Percentiles rank a stretch among this genome's conserved stretches.
phyloP scores from a whole-genome alignment of 2,888 invertebrate species.

The Limnephilus marmoratus region DNA sequence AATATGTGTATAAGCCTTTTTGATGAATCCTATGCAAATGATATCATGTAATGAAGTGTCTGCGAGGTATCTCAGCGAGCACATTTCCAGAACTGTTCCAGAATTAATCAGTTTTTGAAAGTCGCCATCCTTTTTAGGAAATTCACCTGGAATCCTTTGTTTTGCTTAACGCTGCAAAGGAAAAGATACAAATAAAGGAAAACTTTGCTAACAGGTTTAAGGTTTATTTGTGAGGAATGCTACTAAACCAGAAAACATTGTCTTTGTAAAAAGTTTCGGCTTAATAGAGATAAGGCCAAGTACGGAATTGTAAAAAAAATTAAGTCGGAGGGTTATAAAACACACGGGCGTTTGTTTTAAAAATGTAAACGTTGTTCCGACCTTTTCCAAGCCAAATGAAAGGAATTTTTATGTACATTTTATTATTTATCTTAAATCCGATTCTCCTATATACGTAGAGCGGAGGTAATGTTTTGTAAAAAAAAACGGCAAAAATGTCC shows the following conservation, averaged over 20 bases:
- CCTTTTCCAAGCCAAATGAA: neutral
- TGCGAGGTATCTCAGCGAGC: neutral
- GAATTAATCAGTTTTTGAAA: neutral
- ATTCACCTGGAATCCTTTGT: neutral
- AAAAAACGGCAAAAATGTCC: neutral
- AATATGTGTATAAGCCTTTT: neutral
- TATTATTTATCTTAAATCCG: neutral
- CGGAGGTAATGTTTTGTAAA: neutral
- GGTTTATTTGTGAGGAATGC: neutral
- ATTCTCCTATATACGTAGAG: neutral
- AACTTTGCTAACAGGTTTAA: neutral
- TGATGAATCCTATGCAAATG: neutral
- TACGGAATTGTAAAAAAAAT: slow-evolving; percentile 2
- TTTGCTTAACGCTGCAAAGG: neutral
- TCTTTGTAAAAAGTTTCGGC: neutral
- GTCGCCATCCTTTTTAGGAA: neutral
- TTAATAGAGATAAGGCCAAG: neutral
- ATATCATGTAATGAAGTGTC: neutral
- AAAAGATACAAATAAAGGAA: neutral
- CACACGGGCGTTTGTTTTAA: neutral
- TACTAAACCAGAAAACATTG: neutral
- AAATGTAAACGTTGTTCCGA: neutral
- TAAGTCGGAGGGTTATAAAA: neutral
- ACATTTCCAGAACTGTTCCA: neutral
- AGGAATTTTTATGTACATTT: neutral